Conservation (phyloP, 1,140 invertebrate species). For the Sitophilus oryzae region DNA sequence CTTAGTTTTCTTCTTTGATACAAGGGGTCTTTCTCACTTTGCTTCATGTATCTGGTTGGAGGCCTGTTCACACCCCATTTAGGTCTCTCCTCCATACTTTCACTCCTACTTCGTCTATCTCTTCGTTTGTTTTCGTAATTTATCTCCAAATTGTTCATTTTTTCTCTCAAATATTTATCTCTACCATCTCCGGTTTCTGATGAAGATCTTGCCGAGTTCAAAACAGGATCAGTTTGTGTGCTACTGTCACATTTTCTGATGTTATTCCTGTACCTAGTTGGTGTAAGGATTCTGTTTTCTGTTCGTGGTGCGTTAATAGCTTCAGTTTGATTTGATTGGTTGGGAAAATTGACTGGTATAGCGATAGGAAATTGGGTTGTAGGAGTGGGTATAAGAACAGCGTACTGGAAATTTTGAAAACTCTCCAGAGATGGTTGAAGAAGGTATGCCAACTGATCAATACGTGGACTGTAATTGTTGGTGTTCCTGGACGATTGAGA, state of each 20-base stretch:
- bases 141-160: conserved; percentile 37
- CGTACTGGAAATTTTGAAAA: conserved; percentile 47
- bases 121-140: conserved; percentile 43
- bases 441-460: conserved; percentile 32
- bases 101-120: conserved; percentile 48
- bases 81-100: conserved; percentile 54
- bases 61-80: conserved; percentile 65
- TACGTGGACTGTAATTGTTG: conserved; percentile 5
- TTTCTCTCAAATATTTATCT: conserved; percentile 38
- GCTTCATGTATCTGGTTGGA: conserved; percentile 65
- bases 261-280: conserved; percentile 53
- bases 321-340: conserved; percentile 20
- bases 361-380: conserved; percentile 31
- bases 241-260: conserved; percentile 52
- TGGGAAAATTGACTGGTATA: conserved; percentile 26
- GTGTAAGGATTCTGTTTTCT: conserved; percentile 54
- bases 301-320: conserved; percentile 26
- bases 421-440: conserved; percentile 44
- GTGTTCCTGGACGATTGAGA: neutral
- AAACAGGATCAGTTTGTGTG: conserved; percentile 60
- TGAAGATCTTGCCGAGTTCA: conserved; percentile 13
- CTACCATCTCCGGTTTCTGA: conserved; percentile 7
- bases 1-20: conserved; percentile 61
- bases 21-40: conserved; percentile 70
- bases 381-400: conserved; percentile 48